Conservation (phyloP, 2,113 vertebrate genomes). For the Psettodes erumei region DNA sequence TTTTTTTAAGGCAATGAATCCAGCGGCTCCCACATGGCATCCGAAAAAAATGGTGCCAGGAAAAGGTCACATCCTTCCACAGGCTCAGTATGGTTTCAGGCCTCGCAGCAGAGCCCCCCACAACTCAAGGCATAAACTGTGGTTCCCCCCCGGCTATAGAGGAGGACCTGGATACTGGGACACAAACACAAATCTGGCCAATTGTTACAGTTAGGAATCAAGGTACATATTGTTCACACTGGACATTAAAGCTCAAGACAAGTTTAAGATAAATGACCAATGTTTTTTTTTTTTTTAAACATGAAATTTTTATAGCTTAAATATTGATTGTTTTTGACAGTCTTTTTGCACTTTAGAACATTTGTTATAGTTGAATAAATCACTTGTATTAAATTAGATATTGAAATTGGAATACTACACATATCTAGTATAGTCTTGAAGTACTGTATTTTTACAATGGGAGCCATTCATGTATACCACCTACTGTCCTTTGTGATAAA, state of each 20-base stretch:
- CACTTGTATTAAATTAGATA: slow-evolving; percentile 68
- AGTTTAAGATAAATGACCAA: slow-evolving; percentile 69
- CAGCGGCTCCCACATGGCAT: slow-evolving; percentile 66
- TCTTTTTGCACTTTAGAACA: slow-evolving; percentile 82
- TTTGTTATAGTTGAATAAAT: slow-evolving; percentile 73
- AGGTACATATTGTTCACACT: slow-evolving; percentile 47
- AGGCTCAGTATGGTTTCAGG: slow-evolving; percentile 73
- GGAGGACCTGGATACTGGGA: slow-evolving; percentile 70
- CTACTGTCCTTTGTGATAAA: slow-evolving; percentile 68
- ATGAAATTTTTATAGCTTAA: slow-evolving; percentile 52
- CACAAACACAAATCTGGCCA: slow-evolving; percentile 70
- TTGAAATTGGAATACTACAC: slow-evolving; percentile 63
- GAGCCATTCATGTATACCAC: slow-evolving; percentile 62
- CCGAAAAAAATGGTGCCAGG: slow-evolving; percentile 55
- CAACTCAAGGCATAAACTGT: slow-evolving; percentile 65
- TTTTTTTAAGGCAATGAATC: slow-evolving; percentile 58
- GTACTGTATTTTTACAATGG: slow-evolving; percentile 80
- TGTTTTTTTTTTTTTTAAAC: slow-evolving; percentile 63
- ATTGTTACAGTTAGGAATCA: slow-evolving; percentile 59
- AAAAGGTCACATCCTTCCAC: slow-evolving; percentile 50
- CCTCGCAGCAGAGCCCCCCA: slow-evolving; percentile 74
- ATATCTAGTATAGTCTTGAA: slow-evolving; percentile 67
- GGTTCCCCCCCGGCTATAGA: slow-evolving; percentile 74
- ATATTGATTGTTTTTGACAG: slow-evolving; percentile 53
- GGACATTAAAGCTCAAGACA: slow-evolving; percentile 55